These are phyloP conservation scores for Galbula dea DNA, from an alignment of 2,113 vertebrate species.

Conservation along the genomic window DNA sequence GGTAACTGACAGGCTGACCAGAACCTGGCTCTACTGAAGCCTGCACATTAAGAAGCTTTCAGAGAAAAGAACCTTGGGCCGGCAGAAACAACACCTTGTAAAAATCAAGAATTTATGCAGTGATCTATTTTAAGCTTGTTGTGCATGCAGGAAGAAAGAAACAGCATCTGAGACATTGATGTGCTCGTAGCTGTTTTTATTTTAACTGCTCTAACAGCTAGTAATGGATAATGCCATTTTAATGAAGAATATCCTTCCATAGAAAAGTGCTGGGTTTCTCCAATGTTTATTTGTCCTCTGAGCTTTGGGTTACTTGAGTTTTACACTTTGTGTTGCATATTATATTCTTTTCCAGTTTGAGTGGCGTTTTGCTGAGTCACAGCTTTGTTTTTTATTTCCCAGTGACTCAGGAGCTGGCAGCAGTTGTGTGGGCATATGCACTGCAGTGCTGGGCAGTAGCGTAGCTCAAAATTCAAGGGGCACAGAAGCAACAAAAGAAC, in stretches of 20 bases:
- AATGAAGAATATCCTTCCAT: neutral
- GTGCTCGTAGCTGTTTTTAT: neutral
- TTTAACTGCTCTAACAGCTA: neutral
- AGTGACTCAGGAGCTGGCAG: neutral
- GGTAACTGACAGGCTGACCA: neutral
- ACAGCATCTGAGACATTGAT: neutral
- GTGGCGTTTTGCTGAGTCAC: slow-evolving; percentile 38
- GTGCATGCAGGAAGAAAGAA: neutral
- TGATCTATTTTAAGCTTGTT: neutral
- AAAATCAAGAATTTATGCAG: neutral
- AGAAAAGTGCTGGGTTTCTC: neutral
- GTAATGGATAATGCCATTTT: neutral
- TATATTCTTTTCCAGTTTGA: neutral
- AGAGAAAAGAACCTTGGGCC: neutral
- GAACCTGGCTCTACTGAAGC: neutral
- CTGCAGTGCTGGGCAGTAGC: neutral
- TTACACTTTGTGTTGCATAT: neutral
- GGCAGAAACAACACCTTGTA: neutral
- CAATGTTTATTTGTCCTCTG: neutral
- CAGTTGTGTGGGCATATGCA: neutral
- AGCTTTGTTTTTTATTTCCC: neutral
- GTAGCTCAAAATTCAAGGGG: neutral
- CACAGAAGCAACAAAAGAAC: neutral
- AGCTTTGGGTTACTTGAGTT: neutral
- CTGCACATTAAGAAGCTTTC: neutral